Evolutionary conservation across 2,888 invertebrate species (phyloP).

Genomic region (Ametastegia equiseti): DNA sequence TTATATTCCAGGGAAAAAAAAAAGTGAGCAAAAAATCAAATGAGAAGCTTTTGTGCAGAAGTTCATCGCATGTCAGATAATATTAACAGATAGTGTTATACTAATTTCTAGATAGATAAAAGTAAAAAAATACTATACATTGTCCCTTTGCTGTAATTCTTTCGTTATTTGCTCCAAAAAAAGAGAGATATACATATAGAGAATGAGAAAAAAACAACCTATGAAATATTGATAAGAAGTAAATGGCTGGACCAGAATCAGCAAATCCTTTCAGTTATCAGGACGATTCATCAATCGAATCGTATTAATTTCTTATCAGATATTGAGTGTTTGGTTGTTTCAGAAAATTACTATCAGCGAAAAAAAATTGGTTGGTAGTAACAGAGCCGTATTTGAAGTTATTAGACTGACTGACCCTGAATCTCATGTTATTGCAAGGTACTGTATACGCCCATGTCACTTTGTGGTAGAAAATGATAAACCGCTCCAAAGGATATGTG

Average conservation of each 20-base stretch:
- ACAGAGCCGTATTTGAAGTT: neutral
- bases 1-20: too few relatives aligned
- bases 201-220: neutral
- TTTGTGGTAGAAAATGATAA: neutral
- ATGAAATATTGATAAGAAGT: neutral
- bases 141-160: neutral
- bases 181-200: neutral
- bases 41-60: too few relatives aligned
- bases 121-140: neutral
- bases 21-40: too few relatives aligned
- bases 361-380: neutral
- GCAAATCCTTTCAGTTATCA: neutral
- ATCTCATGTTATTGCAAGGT: neutral
- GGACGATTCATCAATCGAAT: neutral
- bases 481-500: neutral
- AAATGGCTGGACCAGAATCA: neutral
- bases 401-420: constrained; percentile 16
- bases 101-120: too few relatives aligned
- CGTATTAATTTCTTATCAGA: neutral
- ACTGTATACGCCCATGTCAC: neutral
- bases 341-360: neutral
- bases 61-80: too few relatives aligned
- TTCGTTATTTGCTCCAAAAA: neutral
- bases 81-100: too few relatives aligned
- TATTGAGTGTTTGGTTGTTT: neutral